A percentile compares a stretch with the other conserved stretches of the same genome.
These are phyloP conservation scores for Cotesia chilonis DNA, from an alignment of 1,140 invertebrate genomes.

Conservation along the genomic window DNA sequence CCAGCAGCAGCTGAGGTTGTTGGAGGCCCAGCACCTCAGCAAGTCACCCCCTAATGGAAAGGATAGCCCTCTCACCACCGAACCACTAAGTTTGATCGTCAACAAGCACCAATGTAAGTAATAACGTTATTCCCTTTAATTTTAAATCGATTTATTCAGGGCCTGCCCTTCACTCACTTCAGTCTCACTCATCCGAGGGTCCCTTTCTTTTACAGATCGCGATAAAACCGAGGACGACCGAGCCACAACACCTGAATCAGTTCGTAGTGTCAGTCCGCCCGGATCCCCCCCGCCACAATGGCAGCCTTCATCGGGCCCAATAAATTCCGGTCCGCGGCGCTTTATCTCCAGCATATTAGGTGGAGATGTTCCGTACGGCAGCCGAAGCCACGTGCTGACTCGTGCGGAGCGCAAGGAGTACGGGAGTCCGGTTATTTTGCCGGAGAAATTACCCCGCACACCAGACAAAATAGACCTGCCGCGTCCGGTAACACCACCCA, in stretches of 20 bases:
- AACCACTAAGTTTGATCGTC: constrained; percentile 64
- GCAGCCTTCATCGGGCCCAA: constrained; percentile 39
- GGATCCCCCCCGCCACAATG: constrained; percentile 53
- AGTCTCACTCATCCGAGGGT: too few relatives aligned
- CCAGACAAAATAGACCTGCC: constrained; percentile 66
- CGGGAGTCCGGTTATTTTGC: constrained; percentile 67
- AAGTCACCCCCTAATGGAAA: constrained; percentile 59
- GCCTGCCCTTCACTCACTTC: too few relatives aligned
- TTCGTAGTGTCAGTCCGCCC: constrained; percentile 54
- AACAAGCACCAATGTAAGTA: constrained; percentile 65
- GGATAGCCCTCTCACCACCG: constrained; percentile 57
- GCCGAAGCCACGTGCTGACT: constrained; percentile 76
- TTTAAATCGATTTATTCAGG: background rate
- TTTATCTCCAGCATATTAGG: constrained; percentile 82
- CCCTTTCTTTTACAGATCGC: constrained; percentile 51
- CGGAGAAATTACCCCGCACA: constrained; percentile 60
- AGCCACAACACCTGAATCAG: constrained; percentile 59
- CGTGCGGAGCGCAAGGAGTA: constrained; percentile 83
- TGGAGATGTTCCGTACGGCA: constrained; percentile 78
- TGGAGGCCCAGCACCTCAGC: constrained; percentile 77
- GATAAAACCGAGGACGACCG: constrained; percentile 62
- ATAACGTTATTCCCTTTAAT: background rate
- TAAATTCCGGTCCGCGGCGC: constrained; percentile 66
- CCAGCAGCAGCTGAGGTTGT: constrained; percentile 83
- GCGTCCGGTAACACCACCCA: constrained; percentile 66